Evolutionary conservation across 1,140 invertebrate genomes (phyloP).

Genomic region (Heliconius eleuchia): DNA sequence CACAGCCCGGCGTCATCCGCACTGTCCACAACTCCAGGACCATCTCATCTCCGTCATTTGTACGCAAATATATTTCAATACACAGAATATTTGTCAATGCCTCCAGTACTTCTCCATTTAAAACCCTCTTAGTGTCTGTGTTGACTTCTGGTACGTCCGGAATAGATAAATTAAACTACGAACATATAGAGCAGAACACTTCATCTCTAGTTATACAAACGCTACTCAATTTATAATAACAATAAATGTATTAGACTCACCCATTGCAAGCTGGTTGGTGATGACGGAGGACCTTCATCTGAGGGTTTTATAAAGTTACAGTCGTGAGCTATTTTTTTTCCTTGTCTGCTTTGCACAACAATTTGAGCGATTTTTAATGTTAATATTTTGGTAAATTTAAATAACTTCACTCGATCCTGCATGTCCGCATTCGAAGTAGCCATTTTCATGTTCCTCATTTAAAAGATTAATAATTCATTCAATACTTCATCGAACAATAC

Average conservation of each 20-base stretch:
- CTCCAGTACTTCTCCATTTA: conserved; percentile 68
- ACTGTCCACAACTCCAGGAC: conserved; percentile 71
- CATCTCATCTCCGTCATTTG: conserved; percentile 71
- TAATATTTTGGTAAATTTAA: conserved; percentile 72
- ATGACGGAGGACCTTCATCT: conserved; percentile 53
- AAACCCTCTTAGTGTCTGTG: conserved; percentile 60
- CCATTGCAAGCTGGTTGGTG: conserved; percentile 62
- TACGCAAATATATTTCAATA: conserved; percentile 69
- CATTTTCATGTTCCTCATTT: conserved; percentile 46
- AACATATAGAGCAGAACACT: conserved; percentile 29
- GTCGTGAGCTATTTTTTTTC: conserved; percentile 67
- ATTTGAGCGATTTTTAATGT: conserved; percentile 72
- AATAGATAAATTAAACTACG: conserved; percentile 72
- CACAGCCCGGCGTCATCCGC: conserved; percentile 53
- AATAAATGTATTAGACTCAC: conserved; percentile 46
- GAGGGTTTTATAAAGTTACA: conserved; percentile 48
- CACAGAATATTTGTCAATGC: conserved; percentile 64
- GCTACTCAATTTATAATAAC: conserved; percentile 13
- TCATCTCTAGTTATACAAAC: neutral
- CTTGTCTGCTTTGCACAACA: conserved; percentile 72
- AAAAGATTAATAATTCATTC: neutral
- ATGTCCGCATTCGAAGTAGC: conserved; percentile 54
- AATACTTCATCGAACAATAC: neutral
- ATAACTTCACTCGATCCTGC: conserved; percentile 61
- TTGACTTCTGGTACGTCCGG: conserved; percentile 68